phyloP scores from a whole-genome alignment of 2,888 invertebrate genomes.

The Ethmia dodecea region DNA sequence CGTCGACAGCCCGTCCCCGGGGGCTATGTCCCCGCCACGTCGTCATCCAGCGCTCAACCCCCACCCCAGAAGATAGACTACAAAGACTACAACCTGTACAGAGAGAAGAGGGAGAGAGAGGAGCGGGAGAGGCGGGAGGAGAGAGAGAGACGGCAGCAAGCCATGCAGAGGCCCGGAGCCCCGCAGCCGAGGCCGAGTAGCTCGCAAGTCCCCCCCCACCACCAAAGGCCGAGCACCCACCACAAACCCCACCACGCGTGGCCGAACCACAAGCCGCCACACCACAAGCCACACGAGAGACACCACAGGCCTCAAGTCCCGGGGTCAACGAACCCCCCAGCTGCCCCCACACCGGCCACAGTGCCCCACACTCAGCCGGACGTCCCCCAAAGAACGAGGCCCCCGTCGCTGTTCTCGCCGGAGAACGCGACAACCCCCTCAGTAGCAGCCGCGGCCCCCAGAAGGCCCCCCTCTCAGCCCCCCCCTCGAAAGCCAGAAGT shows the following conservation, averaged over 20 bases:
- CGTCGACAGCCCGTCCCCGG: constrained; percentile 58
- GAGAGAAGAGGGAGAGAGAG: constrained; percentile 80
- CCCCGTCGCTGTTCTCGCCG: constrained; percentile 82
- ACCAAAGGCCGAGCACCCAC: constrained; percentile 35
- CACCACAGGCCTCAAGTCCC: constrained; percentile 46
- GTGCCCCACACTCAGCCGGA: constrained; percentile 20
- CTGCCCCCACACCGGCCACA: constrained; percentile 10
- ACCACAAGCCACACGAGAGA: constrained; percentile 56
- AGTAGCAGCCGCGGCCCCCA: constrained; percentile 45
- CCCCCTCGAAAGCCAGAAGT: constrained; percentile 35
- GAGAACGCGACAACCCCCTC: constrained; percentile 62
- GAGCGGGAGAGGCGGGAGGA: constrained; percentile 69
- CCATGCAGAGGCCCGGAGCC: constrained; percentile 30
- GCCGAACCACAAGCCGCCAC: constrained; percentile 55
- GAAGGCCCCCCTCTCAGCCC: constrained; percentile 53
- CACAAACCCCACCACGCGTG: constrained; percentile 49
- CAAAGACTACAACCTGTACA: constrained; percentile 79
- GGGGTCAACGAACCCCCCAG: constrained; percentile 25
- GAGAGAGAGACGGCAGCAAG: constrained; percentile 43
- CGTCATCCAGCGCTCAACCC: constrained; percentile 3
- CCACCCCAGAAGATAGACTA: constrained; percentile 75
- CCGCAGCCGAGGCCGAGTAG: constrained; percentile 24
- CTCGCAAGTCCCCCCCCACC: constrained; percentile 35
- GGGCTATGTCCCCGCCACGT: constrained; percentile 61
- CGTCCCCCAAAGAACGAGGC: constrained; percentile 52